Evolutionary conservation across 2,113 vertebrate species (phyloP).

Genomic region (Ptilorrhoa leucosticta): DNA sequence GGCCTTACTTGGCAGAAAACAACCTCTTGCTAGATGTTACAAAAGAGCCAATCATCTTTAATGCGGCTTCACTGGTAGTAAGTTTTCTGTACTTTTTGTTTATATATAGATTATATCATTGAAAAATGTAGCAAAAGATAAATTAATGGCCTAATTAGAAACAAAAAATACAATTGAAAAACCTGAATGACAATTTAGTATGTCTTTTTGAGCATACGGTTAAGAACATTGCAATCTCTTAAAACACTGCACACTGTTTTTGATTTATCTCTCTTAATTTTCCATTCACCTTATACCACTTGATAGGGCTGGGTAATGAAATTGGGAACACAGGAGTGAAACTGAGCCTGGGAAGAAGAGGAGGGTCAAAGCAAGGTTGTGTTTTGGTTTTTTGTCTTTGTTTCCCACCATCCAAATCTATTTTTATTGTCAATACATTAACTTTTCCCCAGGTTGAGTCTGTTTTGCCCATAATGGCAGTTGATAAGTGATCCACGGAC

Average conservation of each 20-base stretch:
- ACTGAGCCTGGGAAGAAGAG: neutral
- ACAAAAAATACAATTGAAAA: neutral
- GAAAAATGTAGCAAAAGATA: neutral
- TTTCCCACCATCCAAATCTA: neutral
- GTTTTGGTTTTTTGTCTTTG: neutral
- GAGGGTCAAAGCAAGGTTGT: rapidly evolving
- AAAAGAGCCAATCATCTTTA: neutral
- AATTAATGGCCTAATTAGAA: neutral
- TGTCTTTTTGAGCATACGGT: neutral
- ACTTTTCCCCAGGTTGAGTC: neutral
- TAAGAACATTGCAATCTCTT: neutral
- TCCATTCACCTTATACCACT: neutral
- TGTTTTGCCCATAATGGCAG: neutral
- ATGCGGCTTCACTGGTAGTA: neutral
- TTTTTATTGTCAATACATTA: neutral
- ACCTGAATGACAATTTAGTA: neutral
- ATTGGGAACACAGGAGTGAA: neutral
- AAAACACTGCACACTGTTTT: neutral
- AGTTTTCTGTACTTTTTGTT: neutral
- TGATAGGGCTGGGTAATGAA: neutral
- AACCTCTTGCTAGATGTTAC: neutral
- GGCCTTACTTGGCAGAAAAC: neutral
- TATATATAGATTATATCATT: neutral
- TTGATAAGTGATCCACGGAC: neutral
- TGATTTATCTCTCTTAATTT: neutral